Conservation (phyloP, 2,113 vertebrate species). For the Seriola dumerili region DNA sequence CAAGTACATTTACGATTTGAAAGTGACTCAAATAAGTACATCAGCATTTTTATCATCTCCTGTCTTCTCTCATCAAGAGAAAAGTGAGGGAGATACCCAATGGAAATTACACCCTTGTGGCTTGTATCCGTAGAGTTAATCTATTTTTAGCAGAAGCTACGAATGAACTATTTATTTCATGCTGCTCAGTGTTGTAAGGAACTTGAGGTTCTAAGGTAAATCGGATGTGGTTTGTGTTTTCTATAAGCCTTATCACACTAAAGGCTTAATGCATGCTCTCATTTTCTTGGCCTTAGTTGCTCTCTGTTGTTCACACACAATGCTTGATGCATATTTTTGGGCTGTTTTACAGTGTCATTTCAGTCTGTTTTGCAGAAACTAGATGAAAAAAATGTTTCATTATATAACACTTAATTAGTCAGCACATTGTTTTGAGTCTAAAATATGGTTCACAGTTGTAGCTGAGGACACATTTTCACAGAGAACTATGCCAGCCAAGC, state of each 20-base stretch:
- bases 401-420: neutral
- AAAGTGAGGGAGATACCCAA: neutral
- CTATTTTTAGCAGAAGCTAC: neutral
- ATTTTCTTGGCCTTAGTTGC: constrained; percentile 13
- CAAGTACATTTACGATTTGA: neutral
- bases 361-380: neutral
- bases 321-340: neutral
- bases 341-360: neutral
- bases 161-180: neutral
- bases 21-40: too few relatives aligned
- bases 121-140: neutral
- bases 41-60: neutral
- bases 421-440: neutral
- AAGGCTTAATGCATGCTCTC: constrained; percentile 7
- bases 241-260: constrained; percentile 37
- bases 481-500: neutral
- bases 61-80: too few relatives aligned
- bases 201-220: neutral
- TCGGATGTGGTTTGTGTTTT: constrained; percentile 1
- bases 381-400: neutral
- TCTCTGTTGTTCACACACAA: too few relatives aligned
- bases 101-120: neutral
- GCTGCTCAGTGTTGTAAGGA: too few relatives aligned
- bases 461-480: constrained; percentile 12
- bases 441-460: neutral